These are phyloP conservation scores for Brachionus sp. DNA, from an alignment of 1,140 invertebrate species.

Conservation along the genomic window DNA sequence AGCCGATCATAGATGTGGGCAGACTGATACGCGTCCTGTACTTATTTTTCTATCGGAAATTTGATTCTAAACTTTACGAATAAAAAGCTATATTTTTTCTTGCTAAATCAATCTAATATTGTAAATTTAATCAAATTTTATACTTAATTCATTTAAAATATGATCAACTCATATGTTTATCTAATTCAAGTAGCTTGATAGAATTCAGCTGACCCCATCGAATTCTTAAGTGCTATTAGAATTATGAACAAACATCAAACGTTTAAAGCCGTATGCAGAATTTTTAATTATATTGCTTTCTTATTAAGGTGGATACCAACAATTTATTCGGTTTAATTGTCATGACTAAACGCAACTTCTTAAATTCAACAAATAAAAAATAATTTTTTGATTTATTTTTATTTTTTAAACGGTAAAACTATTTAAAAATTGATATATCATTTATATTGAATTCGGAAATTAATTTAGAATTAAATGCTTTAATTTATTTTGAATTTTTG, in stretches of 20 bases:
- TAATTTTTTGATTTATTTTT: neutral
- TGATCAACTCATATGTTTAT: constrained; percentile 16
- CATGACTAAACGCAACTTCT: no score
- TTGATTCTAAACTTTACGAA: constrained; percentile 9
- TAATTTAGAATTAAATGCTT: neutral
- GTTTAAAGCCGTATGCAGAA: neutral
- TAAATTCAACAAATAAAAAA: no score
- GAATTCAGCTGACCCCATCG: neutral
- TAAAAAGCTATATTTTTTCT: neutral
- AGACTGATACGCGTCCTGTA: neutral
- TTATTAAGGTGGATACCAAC: no score
- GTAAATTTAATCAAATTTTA: neutral
- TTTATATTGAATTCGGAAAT: neutral
- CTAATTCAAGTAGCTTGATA: neutral
- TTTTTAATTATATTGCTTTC: neutral
- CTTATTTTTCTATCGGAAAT: neutral
- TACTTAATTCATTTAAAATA: constrained; percentile 2
- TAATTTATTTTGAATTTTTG: neutral
- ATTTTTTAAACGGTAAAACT: neutral
- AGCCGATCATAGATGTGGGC: neutral
- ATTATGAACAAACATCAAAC: neutral
- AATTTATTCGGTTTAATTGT: no score
- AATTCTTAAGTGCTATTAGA: neutral
- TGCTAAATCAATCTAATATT: neutral
- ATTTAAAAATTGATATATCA: neutral